Evolutionary conservation across 2,113 vertebrate genomes (phyloP), one percentile per base, ranked within the genome.

Genomic region (Phycodurus eques): DNA sequence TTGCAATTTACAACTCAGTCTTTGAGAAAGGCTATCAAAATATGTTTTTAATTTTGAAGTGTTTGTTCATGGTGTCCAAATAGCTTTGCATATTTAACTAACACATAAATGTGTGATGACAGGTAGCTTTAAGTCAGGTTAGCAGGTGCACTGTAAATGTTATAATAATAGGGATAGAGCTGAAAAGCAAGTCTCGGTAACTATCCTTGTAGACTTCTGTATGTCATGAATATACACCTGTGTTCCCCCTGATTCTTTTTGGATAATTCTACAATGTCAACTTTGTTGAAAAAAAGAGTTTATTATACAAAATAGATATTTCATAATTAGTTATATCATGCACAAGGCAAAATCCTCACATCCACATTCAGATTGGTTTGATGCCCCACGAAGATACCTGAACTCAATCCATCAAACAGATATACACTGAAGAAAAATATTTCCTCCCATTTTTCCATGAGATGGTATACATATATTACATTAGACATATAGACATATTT

Each of bases 51-150:
- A 20, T 74, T 77, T 81, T 46, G 70, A 56, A 60, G 46, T 57
- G 8, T 61, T 44, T 35, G 56, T 71, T 33, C 49, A 67, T 43
- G n/a, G 63, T n/a, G 60, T 62, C 79, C 56, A 56, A 11, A 73
- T 22, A 66, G 79, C 75, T 80, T 72, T 74, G 81, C 81, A 84
- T 72, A 76, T 80, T 76, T 70, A 33, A 63, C 51, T 54, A 67
- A 66, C 47, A n/a, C n/a, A 75, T 78, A 22, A 19, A 46, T 72
- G 69, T 53, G 70, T 56, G 56, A 67, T 72, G 46, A 54, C 70
- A 80, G 39, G 54, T 10, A 78, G 72, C 69, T 78, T 71, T 62
- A 65, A 77, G 42, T 79, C 65, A 79, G 80, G 76, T 3, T 79
- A 65, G 73, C 68, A 71, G 42, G 61, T 59, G 46, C 67, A 70